These are phyloP conservation scores for Notolepis coatsorum DNA, from an alignment of 2,797 vertebrate genomes.

Conservation along the genomic window DNA sequence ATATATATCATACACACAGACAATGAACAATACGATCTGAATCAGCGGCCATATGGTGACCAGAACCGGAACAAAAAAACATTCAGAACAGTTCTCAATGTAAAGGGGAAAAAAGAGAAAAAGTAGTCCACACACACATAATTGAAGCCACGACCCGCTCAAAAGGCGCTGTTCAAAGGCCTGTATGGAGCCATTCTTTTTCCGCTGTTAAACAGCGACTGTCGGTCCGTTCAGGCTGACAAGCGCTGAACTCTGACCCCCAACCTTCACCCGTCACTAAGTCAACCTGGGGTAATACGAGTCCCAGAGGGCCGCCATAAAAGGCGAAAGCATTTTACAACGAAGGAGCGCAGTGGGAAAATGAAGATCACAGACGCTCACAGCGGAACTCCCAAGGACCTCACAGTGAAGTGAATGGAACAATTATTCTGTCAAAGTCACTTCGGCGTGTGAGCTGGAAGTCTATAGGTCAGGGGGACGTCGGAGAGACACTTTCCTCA, in stretches of 20 bases:
- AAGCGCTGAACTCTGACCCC: conserved; percentile 39
- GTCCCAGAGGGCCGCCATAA: conserved; percentile 40
- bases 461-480: background rate
- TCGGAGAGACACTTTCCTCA: background rate
- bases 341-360: conserved; percentile 28
- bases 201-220: conserved; percentile 44
- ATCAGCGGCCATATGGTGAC: no score
- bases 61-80: no score
- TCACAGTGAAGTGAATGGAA: conserved; percentile 32
- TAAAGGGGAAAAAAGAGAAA: background rate
- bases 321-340: conserved; percentile 26
- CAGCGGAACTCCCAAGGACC: conserved; percentile 40
- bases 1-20: no score
- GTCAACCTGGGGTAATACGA: conserved; percentile 39
- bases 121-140: background rate
- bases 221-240: conserved; percentile 47
- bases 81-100: background rate
- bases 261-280: conserved; percentile 41
- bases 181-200: conserved; percentile 50
- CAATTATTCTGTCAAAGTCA: conserved; percentile 23
- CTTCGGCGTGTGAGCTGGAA: conserved; percentile 1
- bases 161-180: conserved; percentile 40
- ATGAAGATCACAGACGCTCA: conserved; percentile 43
- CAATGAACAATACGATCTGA: no score
- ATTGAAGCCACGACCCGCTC: conserved; percentile 25